These are phyloP conservation scores for Pleuronectes platessa DNA, from an alignment of 2,113 vertebrate genomes.

Conservation along the genomic window DNA sequence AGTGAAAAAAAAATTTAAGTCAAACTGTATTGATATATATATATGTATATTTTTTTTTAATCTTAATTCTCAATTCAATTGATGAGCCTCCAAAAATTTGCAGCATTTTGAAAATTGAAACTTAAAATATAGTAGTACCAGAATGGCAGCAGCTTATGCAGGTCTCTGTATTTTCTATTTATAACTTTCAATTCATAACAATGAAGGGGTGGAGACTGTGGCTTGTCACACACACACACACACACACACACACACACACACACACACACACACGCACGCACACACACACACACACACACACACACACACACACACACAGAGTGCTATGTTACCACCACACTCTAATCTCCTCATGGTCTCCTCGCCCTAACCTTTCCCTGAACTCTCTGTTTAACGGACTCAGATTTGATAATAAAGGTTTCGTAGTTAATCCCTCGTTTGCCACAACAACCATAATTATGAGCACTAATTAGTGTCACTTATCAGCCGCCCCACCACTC, in stretches of 20 bases:
- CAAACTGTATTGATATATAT: too few species aligned
- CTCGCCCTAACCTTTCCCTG: slow-evolving; percentile 52
- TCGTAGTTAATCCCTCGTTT: slow-evolving; percentile 40
- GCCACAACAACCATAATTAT: slow-evolving; percentile 22
- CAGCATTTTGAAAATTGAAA: not conserved
- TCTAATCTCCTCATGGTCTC: slow-evolving; percentile 48
- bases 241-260: slow-evolving; percentile 13
- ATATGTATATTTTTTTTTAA: too few species aligned
- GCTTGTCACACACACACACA: slow-evolving; percentile 29
- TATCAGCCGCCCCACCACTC: not conserved
- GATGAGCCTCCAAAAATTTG: not conserved
- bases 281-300: slow-evolving; percentile 11
- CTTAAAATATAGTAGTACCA: not conserved
- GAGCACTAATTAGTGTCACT: slow-evolving; percentile 3
- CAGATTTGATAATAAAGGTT: slow-evolving; percentile 23
- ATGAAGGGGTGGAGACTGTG: not conserved
- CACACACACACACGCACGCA: slow-evolving; percentile 1
- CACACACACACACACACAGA: slow-evolving; percentile 4
- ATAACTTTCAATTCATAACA: not conserved
- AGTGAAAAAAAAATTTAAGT: too few species aligned
- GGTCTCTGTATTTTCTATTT: not conserved
- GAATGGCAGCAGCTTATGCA: slow-evolving; percentile 20
- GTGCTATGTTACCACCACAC: slow-evolving; percentile 1
- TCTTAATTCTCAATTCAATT: not conserved
- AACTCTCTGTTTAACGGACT: slow-evolving; percentile 44